Evolutionary conservation across 2,113 vertebrate genomes (phyloP), one percentile per base, ranked within the genome.

Genomic region (Chaetodon auriga): DNA sequence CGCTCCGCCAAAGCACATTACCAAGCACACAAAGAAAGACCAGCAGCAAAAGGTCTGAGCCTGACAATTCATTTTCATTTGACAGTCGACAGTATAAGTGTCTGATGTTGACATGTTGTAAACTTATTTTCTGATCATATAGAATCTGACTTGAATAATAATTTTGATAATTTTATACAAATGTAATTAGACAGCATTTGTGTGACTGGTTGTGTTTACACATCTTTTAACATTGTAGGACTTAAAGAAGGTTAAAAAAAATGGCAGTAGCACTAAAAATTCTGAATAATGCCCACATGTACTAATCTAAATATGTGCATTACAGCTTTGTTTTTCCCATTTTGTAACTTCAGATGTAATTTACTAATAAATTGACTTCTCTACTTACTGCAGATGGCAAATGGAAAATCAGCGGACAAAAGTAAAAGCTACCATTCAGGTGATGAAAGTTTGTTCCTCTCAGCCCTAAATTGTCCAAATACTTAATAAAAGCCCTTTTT

Each of bases 11-110:
- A 98, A 98, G 93, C 97, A 96, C 30, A 95, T 96, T 0, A 93
- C 90, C 45, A 98, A 98, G 87, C 95, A 96, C 85, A 71, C 95
- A 55, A 98, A 97, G 93, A 95, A 96, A 86, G 97, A 98, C 16
- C 94, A 95, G 2, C 95, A 91, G 68, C 95, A 96, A 75, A 97
- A 96, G 95, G 96, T 96, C 19, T 2, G 58, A 75, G 49, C 6
- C 18, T n/a, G 3, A 60, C 41, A 13, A n/a, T 3, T 14, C 0
- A 35, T 45, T 30, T 8, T 30, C 0, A 15, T 21, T 21, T n/a
- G n/a, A 12, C 8, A n/a, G 15, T 6, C 41, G 6, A 43, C 41
- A 6, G 41, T 48, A 16, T 51, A 18, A 46, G 30, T 30, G 30
- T 30, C 30, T 30, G 30, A 30, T n/a, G n/a, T n/a, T n/a, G n/a